phyloP scores from a whole-genome alignment of 2,888 invertebrate genomes.

The Bibio marci region DNA sequence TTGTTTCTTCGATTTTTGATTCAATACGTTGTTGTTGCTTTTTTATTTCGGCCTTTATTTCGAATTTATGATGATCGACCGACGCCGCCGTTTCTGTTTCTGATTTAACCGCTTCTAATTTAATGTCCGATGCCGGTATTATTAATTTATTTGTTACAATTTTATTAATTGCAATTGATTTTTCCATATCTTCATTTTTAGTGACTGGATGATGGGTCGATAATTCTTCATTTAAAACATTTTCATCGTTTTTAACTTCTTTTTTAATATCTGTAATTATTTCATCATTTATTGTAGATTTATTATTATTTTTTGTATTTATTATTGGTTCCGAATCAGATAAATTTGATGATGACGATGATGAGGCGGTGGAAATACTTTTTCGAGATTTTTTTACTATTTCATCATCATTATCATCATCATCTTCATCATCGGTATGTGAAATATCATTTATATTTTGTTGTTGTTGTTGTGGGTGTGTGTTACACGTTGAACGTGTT shows the following conservation, averaged over 20 bases:
- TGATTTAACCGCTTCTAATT: not conserved
- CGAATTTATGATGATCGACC: not conserved
- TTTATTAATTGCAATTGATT: not conserved
- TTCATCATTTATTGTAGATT: constrained; percentile 6
- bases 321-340: no score
- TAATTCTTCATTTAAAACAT: not conserved
- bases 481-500: not conserved
- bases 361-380: no score
- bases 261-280: constrained; percentile 4
- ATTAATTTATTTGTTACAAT: not conserved
- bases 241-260: constrained; percentile 1
- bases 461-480: not conserved
- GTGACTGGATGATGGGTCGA: no score
- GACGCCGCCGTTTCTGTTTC: not conserved
- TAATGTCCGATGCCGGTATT: no score
- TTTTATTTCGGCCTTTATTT: constrained; percentile 1
- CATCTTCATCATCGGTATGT: not conserved
- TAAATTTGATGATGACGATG: no score
- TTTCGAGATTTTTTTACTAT: not conserved
- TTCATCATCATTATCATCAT: not conserved
- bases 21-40: constrained; percentile 6
- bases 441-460: not conserved
- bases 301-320: not conserved
- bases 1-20: constrained; percentile 17
- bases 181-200: constrained; percentile 1